phyloP scores from a whole-genome alignment of 2,888 invertebrate species.

The Standfussiana lucernea region DNA sequence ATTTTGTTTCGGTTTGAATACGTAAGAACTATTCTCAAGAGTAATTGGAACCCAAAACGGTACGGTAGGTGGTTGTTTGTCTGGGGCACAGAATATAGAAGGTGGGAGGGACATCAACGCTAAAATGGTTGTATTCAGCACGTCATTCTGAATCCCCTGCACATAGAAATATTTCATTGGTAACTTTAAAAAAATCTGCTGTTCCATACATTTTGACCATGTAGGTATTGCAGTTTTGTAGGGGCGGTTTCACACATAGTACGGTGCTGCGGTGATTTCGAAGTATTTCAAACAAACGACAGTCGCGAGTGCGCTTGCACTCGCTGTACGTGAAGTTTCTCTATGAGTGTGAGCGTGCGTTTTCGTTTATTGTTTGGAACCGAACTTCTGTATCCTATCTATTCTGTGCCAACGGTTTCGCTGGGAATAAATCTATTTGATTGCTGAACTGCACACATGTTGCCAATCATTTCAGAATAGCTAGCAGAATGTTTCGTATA shows the following conservation, averaged over 20 bases:
- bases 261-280: background rate
- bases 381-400: background rate
- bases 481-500: conserved; percentile 6
- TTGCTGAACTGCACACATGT: conserved; percentile 68
- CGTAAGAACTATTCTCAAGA: conserved; percentile 40
- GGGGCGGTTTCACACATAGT: too few species aligned
- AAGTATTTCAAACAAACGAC: background rate
- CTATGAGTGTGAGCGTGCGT: too few species aligned
- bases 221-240: too few species aligned
- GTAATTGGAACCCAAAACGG: conserved; percentile 41
- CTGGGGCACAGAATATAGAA: conserved; percentile 22
- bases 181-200: too few species aligned
- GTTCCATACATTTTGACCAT: too few species aligned
- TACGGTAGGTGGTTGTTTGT: conserved; percentile 36
- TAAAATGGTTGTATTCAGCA: too few species aligned
- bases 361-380: background rate
- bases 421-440: conserved; percentile 76
- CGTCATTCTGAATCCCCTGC: too few species aligned
- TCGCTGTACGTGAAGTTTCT: background rate
- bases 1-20: conserved; percentile 34
- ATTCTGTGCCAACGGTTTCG: conserved; percentile 37
- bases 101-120: too few species aligned
- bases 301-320: background rate
- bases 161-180: too few species aligned
- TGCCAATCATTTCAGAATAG: conserved; percentile 61